A percentile compares a stretch with the other conserved stretches of the same genome.
phyloP scores from a whole-genome alignment of 2,797 vertebrate species.

The Amniataba percoides region DNA sequence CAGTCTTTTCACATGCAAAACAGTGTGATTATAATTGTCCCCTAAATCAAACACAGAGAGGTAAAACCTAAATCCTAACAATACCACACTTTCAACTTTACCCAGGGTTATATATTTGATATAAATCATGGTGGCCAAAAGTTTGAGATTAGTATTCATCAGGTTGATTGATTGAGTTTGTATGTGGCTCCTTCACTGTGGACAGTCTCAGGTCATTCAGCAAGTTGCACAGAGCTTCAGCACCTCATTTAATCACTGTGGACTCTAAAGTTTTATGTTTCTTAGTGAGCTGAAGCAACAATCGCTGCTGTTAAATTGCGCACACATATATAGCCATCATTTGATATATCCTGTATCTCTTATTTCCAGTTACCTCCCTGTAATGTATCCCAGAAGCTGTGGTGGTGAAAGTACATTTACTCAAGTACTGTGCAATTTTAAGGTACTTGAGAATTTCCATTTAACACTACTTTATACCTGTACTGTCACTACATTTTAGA shows the following conservation, averaged over 20 bases:
- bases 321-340: not conserved
- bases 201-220: not conserved
- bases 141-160: not conserved
- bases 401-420: not conserved
- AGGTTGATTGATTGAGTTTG: not conserved
- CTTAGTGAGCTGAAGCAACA: not conserved
- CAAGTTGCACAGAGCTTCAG: not conserved
- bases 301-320: not conserved
- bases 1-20: constrained; percentile 88
- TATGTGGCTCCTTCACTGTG: not conserved
- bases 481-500: not conserved
- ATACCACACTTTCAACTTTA: not conserved
- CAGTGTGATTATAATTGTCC: constrained; percentile 30
- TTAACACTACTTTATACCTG: not conserved
- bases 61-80: constrained; percentile 20
- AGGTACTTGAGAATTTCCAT: not conserved
- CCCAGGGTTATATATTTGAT: not conserved
- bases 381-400: not conserved
- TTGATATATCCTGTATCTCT: not conserved
- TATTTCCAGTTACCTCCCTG: not conserved
- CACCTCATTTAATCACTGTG: not conserved
- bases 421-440: not conserved
- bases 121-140: not conserved
- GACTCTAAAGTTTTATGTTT: not conserved
- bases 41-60: constrained; percentile 21